A percentile compares a stretch with the other conserved stretches of the same genome.
Evolutionary conservation across 2,113 vertebrate genomes (phyloP).

Genomic region (Hemiscyllium ocellatum): DNA sequence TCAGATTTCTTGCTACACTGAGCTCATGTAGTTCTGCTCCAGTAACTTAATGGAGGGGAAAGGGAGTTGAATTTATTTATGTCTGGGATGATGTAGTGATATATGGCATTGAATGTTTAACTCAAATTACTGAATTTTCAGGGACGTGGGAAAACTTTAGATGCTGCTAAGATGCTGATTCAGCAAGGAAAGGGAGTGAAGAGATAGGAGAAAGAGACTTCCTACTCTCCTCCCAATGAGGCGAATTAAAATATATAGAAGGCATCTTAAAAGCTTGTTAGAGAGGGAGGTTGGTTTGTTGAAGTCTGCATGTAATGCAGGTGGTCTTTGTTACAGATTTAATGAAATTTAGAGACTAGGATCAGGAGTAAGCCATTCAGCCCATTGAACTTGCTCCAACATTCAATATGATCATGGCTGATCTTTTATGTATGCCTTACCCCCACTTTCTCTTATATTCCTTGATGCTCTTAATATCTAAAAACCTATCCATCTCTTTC

Average conservation of each 20-base stretch:
- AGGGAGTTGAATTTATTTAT: background rate
- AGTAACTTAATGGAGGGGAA: background rate
- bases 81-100: background rate
- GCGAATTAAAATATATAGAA: background rate
- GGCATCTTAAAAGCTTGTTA: background rate
- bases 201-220: background rate
- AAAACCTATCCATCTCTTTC: too few relatives aligned
- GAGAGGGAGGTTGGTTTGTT: background rate
- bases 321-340: background rate
- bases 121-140: background rate
- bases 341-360: background rate
- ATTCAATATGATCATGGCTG: too few relatives aligned
- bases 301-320: background rate
- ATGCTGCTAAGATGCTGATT: background rate
- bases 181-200: too few relatives aligned
- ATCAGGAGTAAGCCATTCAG: too few relatives aligned
- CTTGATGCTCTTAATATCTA: too few relatives aligned
- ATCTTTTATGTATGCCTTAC: too few relatives aligned
- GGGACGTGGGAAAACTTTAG: background rate
- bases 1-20: background rate
- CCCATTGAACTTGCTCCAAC: too few relatives aligned
- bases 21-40: background rate
- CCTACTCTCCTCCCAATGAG: background rate
- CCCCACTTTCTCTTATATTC: too few relatives aligned
- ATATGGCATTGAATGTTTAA: background rate